Evolutionary conservation across 2,888 invertebrate genomes (phyloP), one percentile per base, ranked within the genome.

Genomic region (Agonopterix arenella): DNA sequence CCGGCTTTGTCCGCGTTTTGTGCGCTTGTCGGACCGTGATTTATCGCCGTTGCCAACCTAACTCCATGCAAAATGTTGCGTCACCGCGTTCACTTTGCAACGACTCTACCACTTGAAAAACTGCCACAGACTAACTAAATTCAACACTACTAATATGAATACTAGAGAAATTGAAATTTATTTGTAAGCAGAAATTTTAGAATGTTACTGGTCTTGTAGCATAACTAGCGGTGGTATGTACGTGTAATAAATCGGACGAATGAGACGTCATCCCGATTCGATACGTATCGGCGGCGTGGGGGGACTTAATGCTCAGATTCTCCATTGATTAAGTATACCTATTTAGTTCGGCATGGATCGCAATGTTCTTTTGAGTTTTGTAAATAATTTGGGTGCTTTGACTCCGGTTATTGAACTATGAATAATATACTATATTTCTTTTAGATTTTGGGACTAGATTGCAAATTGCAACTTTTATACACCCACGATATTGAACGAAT

Each of bases 261-360:
- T 85, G 86, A 88, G 86, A 84, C 80, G 85, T 88, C 86, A 83
- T 73, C 70, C 66, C 73, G 75, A 88, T 88, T 88, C 83, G 86
- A 76, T 75, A 81, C 86, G 86, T 73, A 71, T 76, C 73, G 75
- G 67, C 62, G 56, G 70, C 71, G 73, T 68, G 79, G 80, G 82
- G 82, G 77, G 77, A 76, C 65, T 73, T 73, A 71, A 76, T 78
- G 77, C 70, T 76, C 64, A 68, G 75, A 77, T 73, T 68, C 76
- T 65, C 60, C 72, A 73, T 82, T 85, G 84, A 85, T 85, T 81
- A 80, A 85, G 79, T 82, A 75, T 72, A 71, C 71, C 79, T 79
- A 80, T 83, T 84, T 82, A 76, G 47, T 70, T 73, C 64, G 68
- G 61, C 65, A 68, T 70, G 76, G 74, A 76, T 80, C n/a, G 36